Conservation (phyloP, 2,113 vertebrate species). For the Dicerorhinus sumatrensis region DNA sequence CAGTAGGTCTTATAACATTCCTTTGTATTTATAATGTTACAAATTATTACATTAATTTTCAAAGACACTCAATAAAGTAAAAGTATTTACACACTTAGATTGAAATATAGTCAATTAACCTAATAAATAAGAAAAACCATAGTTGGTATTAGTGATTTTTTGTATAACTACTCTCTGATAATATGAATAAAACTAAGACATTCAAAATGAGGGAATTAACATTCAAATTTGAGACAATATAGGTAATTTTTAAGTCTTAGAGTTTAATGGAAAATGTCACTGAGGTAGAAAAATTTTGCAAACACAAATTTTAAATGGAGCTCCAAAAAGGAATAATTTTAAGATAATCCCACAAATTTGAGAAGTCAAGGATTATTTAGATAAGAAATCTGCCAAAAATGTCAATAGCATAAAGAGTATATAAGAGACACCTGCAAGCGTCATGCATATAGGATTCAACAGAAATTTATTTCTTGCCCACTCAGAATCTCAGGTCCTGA, state of each 20-base stretch:
- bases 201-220: slow-evolving; percentile 6
- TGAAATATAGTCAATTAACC: background rate
- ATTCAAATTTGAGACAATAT: background rate
- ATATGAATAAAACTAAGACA: slow-evolving; percentile 24
- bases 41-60: slow-evolving; percentile 9
- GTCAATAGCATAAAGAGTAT: background rate
- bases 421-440: background rate
- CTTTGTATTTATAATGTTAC: slow-evolving; percentile 1
- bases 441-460: background rate
- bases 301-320: slow-evolving; percentile 38
- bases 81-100: slow-evolving; percentile 23
- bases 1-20: background rate
- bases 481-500: background rate
- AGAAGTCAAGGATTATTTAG: background rate
- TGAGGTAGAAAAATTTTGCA: background rate
- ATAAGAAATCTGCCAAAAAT: background rate
- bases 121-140: background rate
- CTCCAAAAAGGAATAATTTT: background rate
- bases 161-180: background rate
- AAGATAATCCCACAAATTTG: background rate
- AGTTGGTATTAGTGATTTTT: background rate
- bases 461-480: slow-evolving; percentile 6
- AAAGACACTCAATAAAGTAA: slow-evolving; percentile 6
- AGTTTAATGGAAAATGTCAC: background rate
- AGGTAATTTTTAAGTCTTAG: slow-evolving; percentile 23